A percentile compares a stretch with the other conserved stretches of the same genome.
phyloP scores from a whole-genome alignment of 2,113 vertebrate genomes.

The Physeter macrocephalus region DNA sequence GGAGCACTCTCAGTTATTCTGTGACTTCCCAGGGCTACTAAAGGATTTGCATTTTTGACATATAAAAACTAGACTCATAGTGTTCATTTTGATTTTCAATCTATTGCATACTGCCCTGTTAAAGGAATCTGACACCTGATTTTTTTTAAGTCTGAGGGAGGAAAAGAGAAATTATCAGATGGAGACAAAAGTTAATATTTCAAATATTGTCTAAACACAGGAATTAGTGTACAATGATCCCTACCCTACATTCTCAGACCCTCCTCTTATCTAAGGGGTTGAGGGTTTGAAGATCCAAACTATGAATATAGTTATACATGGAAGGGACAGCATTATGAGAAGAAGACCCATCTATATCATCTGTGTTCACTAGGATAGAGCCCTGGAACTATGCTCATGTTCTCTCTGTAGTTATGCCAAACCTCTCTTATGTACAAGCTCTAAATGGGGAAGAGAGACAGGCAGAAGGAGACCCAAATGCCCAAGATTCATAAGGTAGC shows the following conservation, averaged over 20 bases:
- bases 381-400: too few species aligned
- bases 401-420: background rate
- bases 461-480: background rate
- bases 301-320: background rate
- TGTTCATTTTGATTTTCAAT: background rate
- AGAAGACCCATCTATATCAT: background rate
- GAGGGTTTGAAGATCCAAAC: background rate
- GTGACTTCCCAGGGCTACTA: background rate
- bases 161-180: background rate
- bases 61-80: background rate
- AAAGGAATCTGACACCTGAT: background rate
- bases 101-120: background rate
- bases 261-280: background rate
- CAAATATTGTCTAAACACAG: background rate
- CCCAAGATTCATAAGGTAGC: background rate
- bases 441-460: background rate
- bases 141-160: background rate
- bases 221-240: background rate
- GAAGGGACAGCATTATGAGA: background rate
- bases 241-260: background rate
- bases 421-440: background rate
- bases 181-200: background rate
- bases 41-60: background rate
- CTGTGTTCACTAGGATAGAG: background rate
- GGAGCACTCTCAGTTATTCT: background rate